These are phyloP conservation scores for Thalassarche chlororhynchos DNA, from an alignment of 2,113 vertebrate species.

Conservation along the genomic window DNA sequence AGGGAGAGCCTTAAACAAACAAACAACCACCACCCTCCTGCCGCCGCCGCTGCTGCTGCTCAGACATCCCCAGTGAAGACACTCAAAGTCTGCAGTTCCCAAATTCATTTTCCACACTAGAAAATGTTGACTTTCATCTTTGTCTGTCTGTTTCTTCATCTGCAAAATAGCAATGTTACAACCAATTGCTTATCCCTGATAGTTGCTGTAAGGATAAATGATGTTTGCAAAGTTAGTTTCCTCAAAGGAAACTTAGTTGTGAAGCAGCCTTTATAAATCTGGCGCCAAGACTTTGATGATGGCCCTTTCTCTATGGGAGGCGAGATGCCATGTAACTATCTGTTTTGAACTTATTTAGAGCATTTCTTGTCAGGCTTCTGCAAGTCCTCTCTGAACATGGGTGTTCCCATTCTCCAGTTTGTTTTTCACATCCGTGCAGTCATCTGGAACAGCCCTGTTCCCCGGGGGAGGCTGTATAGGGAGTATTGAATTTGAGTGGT, in stretches of 20 bases:
- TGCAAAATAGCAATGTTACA: background rate
- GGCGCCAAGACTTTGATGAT: background rate
- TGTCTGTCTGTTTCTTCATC: background rate
- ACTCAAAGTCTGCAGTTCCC: background rate
- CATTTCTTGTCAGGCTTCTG: background rate
- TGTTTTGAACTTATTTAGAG: background rate
- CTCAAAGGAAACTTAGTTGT: background rate
- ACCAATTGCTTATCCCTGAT: background rate
- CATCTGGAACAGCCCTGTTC: slow-evolving; percentile 2
- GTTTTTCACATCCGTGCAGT: background rate
- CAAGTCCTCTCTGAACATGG: background rate
- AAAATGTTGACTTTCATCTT: background rate
- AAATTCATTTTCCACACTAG: background rate
- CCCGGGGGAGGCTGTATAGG: background rate
- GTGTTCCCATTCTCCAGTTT: slow-evolving; percentile 23
- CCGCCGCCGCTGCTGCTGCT: background rate
- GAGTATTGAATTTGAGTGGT: background rate
- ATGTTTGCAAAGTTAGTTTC: background rate
- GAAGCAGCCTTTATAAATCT: background rate
- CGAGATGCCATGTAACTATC: background rate
- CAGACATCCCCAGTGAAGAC: background rate
- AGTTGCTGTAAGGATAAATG: background rate
- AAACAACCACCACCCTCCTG: background rate
- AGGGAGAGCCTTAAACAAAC: background rate
- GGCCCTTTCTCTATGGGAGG: background rate